Evolutionary conservation across 2,113 vertebrate species (phyloP).

Genomic region (Phyllopteryx taeniolatus): DNA sequence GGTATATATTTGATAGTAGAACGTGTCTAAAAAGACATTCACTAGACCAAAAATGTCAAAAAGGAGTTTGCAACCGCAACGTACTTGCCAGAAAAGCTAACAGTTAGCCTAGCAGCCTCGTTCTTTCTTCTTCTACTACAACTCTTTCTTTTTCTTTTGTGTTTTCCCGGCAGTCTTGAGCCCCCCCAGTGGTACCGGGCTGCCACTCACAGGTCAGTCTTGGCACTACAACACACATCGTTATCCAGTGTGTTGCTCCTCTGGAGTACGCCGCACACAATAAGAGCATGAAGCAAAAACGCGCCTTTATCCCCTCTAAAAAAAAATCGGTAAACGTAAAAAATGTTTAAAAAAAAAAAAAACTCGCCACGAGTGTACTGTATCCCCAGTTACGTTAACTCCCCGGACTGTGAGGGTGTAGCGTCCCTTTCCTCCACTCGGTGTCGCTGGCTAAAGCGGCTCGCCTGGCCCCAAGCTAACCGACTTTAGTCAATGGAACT

Average conservation of each 20-base stretch:
- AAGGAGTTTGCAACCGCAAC: not conserved
- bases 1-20: not conserved
- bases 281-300: not conserved
- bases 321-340: not conserved
- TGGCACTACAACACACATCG: not conserved
- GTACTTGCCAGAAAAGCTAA: not conserved
- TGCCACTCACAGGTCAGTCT: not conserved
- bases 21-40: not conserved
- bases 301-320: not conserved
- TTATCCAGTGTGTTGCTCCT: too few species aligned
- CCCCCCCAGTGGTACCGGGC: not conserved
- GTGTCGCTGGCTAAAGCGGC: conserved; percentile 28
- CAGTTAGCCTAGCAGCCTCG: not conserved
- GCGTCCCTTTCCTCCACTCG: conserved; percentile 25
- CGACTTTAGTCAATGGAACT: conserved; percentile 37
- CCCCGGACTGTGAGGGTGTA: not conserved
- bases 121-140: not conserved
- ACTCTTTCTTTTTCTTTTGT: not conserved
- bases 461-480: not conserved
- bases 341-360: not conserved
- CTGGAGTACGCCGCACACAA: not conserved
- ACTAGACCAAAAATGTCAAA: not conserved
- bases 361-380: too few species aligned
- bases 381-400: not conserved
- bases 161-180: not conserved